Base-by-base conservation (phyloP, 2,113 vertebrate species). In the Numida meleagris region DNA sequence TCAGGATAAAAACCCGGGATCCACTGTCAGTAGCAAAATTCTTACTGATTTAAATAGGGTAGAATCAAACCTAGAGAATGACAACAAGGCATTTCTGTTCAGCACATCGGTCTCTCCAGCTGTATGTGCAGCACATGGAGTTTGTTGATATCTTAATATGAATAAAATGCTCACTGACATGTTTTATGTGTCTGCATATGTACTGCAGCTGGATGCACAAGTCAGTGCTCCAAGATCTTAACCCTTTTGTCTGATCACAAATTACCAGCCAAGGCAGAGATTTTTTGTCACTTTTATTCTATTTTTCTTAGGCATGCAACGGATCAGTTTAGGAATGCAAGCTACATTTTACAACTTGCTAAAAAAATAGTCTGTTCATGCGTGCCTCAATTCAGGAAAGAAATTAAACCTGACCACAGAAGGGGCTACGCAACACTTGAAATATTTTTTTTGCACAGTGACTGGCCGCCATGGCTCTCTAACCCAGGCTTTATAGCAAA, bases 161-260 rank as follows among this genome's bases (percentile, higher is more conserved):
- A 92, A 87, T 80, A 86, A 96, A 94, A 92, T 90, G 93, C 75
- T 82, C 83, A 76, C 25, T 82, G 67, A 86, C 84, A 66, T 80
- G n/a, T 89, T 95, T 96, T 76, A 71, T 87, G 67, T 82, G 84
- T 79, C 94, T 93, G 57, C 89, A 94, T 87, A 31, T 94, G 93
- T 42, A 71, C 42, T 89, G 89, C 95, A 96, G 94, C 91, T 96
- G 95, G 91, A 91, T 95, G 91, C 85, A 70, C 29, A 82, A 87
- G 38, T 85, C 81, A 24, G 53, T 59, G 24, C 87, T 94, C 82
- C 58, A 81, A 75, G 57, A 93, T 84, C 86, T 87, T 81, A 88
- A 84, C 70, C 87, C 73, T 78, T 93, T 86, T 81, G 48, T 87
- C 81, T 95, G 92, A 89, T 78, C 57, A 61, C 79, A 88, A 88